Conservation (phyloP, 1,140 invertebrate species). For the Cydia pomonella region DNA sequence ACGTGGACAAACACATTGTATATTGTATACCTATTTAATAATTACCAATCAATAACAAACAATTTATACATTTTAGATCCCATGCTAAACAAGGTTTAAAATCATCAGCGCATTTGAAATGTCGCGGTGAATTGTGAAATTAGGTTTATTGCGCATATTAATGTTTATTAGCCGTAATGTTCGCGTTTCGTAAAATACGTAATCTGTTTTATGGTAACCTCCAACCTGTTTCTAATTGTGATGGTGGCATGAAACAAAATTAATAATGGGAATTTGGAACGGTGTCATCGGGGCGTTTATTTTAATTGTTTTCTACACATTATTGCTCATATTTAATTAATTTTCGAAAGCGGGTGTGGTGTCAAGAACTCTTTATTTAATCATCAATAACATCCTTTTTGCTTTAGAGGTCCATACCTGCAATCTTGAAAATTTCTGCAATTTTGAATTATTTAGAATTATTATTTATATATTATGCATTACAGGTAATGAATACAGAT, state of each 20-base stretch:
- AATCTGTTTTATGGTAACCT: conserved; percentile 22
- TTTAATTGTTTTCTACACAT: not conserved
- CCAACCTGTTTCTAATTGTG: conserved; percentile 7
- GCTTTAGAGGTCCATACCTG: too few species aligned
- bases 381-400: too few species aligned
- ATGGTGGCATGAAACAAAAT: not conserved
- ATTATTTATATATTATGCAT: too few species aligned
- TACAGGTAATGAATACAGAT: too few species aligned
- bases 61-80: not conserved
- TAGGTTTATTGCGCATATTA: conserved; percentile 30
- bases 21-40: too few species aligned
- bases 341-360: not conserved
- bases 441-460: too few species aligned
- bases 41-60: too few species aligned
- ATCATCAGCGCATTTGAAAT: conserved; percentile 4
- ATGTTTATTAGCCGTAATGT: conserved; percentile 30
- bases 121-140: conserved; percentile 26
- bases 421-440: too few species aligned
- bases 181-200: conserved; percentile 28
- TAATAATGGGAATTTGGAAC: not conserved
- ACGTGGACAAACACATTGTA: too few species aligned
- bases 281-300: not conserved
- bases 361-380: not conserved
- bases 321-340: not conserved
- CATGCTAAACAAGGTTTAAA: not conserved